These are phyloP conservation scores for Boleophthalmus pectinirostris DNA, from an alignment of 2,113 vertebrate genomes.

Conservation along the genomic window DNA sequence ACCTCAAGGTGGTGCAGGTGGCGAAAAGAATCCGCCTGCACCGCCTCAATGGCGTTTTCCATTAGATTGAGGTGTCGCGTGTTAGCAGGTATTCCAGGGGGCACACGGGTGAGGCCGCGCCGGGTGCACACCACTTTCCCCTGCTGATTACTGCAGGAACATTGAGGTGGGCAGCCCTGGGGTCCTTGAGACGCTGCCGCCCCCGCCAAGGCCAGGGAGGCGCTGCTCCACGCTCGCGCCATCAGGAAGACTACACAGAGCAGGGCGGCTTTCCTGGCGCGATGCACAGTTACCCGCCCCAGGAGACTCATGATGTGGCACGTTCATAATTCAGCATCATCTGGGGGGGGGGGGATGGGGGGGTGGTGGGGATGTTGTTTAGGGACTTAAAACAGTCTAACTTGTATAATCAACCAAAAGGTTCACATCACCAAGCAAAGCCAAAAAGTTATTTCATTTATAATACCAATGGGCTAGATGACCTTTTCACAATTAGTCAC, in stretches of 20 bases:
- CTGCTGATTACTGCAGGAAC: slow-evolving; percentile 98
- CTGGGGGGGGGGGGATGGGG: slow-evolving; percentile 78
- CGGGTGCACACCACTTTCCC: slow-evolving; percentile 98
- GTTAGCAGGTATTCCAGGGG: slow-evolving; percentile 92
- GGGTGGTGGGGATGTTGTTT: slow-evolving; percentile 50
- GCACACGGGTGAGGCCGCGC: slow-evolving; percentile 89
- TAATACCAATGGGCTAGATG: slow-evolving; percentile 59
- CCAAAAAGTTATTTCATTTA: slow-evolving; percentile 29
- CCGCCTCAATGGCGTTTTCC: slow-evolving; percentile 96
- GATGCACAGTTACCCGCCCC: slow-evolving; percentile 96
- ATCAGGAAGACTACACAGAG: slow-evolving; percentile 91
- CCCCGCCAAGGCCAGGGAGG: slow-evolving; percentile 79
- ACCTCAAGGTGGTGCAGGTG: slow-evolving; percentile 98
- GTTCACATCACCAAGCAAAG: slow-evolving; percentile 41
- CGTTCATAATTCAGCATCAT: slow-evolving; percentile 99
- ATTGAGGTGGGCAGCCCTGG: slow-evolving; percentile 92
- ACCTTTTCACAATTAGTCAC: slow-evolving; percentile 81
- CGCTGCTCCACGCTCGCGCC: slow-evolving; percentile 85
- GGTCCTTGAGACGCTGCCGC: slow-evolving; percentile 83
- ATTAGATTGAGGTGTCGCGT: slow-evolving; percentile 98
- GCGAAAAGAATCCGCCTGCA: slow-evolving; percentile 97
- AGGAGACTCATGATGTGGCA: slow-evolving; percentile 99
- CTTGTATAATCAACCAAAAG: slow-evolving; percentile 42
- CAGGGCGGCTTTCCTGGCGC: slow-evolving; percentile 92
- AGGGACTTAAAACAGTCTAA: slow-evolving; percentile 32